A percentile compares a stretch with the other conserved stretches of the same genome.
phyloP scores from a whole-genome alignment of 1,140 invertebrate genomes.

The Sycophaga agraensis region DNA sequence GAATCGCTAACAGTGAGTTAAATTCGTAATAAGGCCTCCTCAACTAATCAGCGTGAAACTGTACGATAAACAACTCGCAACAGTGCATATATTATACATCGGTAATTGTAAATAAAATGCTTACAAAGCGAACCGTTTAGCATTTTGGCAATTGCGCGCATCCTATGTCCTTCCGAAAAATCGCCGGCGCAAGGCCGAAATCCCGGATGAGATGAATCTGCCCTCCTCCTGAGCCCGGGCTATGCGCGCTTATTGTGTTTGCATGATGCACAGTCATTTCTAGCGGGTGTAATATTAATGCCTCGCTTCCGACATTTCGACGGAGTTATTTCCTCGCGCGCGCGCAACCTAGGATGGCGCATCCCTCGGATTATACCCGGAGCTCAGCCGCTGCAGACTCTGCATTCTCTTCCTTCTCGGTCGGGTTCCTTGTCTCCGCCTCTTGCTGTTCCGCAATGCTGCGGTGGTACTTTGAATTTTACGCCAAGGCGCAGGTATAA shows the following conservation, averaged over 20 bases:
- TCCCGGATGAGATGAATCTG: slow-evolving; percentile 26
- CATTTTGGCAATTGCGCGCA: not conserved
- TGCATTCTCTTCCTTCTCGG: not conserved
- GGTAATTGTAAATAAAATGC: too few relatives aligned
- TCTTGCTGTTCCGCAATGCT: too few relatives aligned
- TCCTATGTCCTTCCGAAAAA: not conserved
- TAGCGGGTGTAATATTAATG: slow-evolving; percentile 27
- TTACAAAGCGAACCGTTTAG: too few relatives aligned
- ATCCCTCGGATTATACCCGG: not conserved
- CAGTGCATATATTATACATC: too few relatives aligned
- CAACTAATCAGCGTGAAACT: too few relatives aligned
- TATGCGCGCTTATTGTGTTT: slow-evolving; percentile 29
- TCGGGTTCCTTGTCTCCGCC: not conserved
- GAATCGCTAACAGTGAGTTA: too few relatives aligned
- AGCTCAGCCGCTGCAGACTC: not conserved
- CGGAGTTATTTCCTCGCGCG: slow-evolving; percentile 15
- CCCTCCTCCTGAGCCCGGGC: too few relatives aligned
- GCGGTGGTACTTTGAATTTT: too few relatives aligned
- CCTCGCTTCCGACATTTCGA: slow-evolving; percentile 23
- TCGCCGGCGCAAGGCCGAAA: not conserved
- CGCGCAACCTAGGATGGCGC: not conserved
- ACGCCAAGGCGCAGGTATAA: too few relatives aligned
- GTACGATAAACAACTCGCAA: too few relatives aligned
- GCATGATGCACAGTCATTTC: slow-evolving; percentile 27
- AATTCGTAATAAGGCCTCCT: too few relatives aligned